Evolutionary conservation across 2,113 vertebrate species (phyloP).

Genomic region (Silurus meridionalis): DNA sequence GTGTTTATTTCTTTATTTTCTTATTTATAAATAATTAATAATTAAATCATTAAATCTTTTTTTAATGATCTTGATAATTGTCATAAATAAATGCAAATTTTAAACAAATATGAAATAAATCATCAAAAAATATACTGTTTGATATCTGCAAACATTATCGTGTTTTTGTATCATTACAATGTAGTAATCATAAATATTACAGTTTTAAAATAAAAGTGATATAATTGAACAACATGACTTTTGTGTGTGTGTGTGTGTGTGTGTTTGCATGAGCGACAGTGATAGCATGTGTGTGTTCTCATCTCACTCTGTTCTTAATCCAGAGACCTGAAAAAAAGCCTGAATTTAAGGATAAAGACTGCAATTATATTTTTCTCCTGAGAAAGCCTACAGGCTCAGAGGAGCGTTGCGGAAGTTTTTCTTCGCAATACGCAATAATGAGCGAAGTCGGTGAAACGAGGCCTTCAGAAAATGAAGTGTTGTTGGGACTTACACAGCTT

Average conservation of each 20-base stretch:
- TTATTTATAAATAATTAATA: too few relatives aligned
- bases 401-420: neutral
- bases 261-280: neutral
- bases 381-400: neutral
- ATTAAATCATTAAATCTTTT: too few relatives aligned
- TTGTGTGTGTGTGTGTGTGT: neutral
- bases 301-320: neutral
- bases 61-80: neutral
- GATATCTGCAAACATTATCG: neutral
- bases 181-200: neutral
- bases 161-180: neutral
- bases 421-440: neutral
- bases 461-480: neutral
- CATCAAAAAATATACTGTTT: neutral
- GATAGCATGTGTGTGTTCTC: neutral
- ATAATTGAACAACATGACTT: neutral
- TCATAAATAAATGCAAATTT: neutral
- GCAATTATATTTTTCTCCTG: conserved; percentile 10
- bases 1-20: neutral
- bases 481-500: neutral
- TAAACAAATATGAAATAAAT: too few relatives aligned
- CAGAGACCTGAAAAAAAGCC: neutral
- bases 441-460: neutral
- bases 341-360: neutral
- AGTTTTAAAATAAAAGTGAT: neutral